phyloP scores from a whole-genome alignment of 1,140 invertebrate genomes.

The Drosophila insularis region DNA sequence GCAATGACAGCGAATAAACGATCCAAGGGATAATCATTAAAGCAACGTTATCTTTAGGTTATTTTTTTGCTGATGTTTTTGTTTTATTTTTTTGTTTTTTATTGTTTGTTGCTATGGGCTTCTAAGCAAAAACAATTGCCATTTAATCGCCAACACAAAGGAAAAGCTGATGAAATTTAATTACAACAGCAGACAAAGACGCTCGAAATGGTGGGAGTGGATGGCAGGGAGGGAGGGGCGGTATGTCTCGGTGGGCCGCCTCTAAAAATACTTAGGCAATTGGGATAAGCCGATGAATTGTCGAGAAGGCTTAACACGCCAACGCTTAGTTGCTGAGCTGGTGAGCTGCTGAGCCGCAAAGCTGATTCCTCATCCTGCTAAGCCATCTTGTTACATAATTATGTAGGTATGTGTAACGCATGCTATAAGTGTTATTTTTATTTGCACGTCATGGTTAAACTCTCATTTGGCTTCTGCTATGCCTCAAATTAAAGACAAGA shows the following conservation, averaged over 20 bases:
- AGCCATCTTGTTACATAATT: constrained; percentile 26
- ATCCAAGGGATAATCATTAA: constrained; percentile 1
- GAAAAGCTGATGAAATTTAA: constrained; percentile 48
- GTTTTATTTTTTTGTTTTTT: not conserved
- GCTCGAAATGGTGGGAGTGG: not conserved
- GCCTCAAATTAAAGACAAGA: constrained; percentile 69
- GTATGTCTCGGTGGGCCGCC: not conserved
- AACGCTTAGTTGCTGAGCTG: constrained; percentile 6
- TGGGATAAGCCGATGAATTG: constrained; percentile 12
- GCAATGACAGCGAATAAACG: not conserved
- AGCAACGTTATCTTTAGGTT: not conserved
- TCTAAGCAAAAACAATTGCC: constrained; percentile 49
- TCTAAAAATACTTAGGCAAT: constrained; percentile 4
- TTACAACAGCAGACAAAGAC: constrained; percentile 33
- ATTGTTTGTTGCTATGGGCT: constrained; percentile 17
- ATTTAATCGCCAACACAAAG: constrained; percentile 54
- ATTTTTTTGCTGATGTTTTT: too few relatives aligned
- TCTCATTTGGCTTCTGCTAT: constrained; percentile 27
- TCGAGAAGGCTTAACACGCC: constrained; percentile 15
- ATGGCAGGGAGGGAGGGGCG: too few relatives aligned
- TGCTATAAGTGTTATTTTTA: constrained; percentile 68
- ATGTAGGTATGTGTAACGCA: constrained; percentile 44
- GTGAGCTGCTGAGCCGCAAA: not conserved
- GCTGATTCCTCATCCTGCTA: not conserved
- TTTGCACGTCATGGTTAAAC: constrained; percentile 59